Evolutionary conservation across 2,797 vertebrate species (phyloP).

Genomic region (Sparidentex hasta): DNA sequence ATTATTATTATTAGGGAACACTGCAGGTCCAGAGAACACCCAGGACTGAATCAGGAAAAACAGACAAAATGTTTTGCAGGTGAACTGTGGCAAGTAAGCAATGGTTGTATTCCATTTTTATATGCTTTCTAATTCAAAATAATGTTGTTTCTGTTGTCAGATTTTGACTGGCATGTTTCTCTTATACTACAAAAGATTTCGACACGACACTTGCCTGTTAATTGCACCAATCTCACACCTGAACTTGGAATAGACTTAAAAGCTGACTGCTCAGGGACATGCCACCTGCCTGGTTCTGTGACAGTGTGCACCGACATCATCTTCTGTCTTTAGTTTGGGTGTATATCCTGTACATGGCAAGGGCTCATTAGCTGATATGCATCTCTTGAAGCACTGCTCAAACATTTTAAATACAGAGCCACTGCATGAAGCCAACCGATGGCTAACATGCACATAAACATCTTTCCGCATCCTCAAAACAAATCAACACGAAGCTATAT

Average conservation of each 20-base stretch:
- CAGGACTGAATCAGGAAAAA: not conserved
- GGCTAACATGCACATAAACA: not conserved
- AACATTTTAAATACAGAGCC: not conserved
- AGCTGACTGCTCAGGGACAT: not conserved
- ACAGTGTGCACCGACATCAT: not conserved
- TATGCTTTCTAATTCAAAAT: not conserved
- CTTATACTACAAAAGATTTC: not conserved
- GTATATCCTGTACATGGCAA: not conserved
- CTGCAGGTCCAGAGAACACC: not conserved
- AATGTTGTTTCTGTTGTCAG: not conserved
- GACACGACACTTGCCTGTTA: constrained; percentile 2
- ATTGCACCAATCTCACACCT: not conserved
- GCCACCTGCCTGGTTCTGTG: not conserved
- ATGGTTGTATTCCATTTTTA: not conserved
- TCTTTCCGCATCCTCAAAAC: not conserved
- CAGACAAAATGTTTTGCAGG: not conserved
- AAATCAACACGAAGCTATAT: not conserved
- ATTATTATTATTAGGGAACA: not conserved
- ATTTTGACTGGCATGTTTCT: not conserved
- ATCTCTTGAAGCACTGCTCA: not conserved
- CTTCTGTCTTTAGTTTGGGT: not conserved
- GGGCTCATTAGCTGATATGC: not conserved
- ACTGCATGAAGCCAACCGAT: not conserved
- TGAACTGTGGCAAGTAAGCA: not conserved
- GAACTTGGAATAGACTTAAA: not conserved